A percentile compares a stretch with the other conserved stretches of the same genome.
Conservation (phyloP, 2,113 vertebrate genomes). For the Irena cyanogastra region DNA sequence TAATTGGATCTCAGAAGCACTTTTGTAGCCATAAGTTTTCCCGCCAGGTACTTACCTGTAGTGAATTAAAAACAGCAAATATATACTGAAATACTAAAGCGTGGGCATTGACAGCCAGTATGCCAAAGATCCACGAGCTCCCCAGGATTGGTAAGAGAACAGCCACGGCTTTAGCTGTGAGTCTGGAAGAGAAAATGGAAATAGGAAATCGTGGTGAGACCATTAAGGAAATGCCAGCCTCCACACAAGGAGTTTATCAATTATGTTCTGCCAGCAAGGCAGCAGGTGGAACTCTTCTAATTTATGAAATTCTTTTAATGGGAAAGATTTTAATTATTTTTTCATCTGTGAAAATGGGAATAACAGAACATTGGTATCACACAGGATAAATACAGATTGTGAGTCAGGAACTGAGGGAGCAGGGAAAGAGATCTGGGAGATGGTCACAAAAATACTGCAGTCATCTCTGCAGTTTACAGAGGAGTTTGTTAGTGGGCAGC, state of each 20-base stretch:
- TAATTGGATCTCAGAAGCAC: neutral
- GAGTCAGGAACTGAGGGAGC: neutral
- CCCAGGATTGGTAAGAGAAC: constrained; percentile 93
- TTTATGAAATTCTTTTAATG: neutral
- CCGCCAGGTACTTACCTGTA: constrained; percentile 78
- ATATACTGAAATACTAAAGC: constrained; percentile 89
- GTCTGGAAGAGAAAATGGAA: constrained; percentile 60
- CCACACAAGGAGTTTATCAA: too few relatives aligned
- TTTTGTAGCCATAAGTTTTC: neutral
- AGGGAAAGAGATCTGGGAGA: neutral
- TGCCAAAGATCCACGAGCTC: constrained; percentile 94
- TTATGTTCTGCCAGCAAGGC: neutral
- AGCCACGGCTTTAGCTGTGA: constrained; percentile 91
- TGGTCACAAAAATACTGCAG: neutral
- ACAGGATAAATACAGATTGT: neutral
- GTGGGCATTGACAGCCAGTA: constrained; percentile 86
- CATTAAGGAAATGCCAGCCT: neutral
- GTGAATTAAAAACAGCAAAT: constrained; percentile 93
- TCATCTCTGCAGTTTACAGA: rapidly evolving
- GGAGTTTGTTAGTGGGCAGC: neutral
- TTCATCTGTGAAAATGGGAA: neutral
- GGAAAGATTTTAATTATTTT: neutral
- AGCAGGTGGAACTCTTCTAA: rapidly evolving
- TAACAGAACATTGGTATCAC: neutral
- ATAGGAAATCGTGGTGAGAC: neutral